These are phyloP conservation scores for Orthosia gothica DNA, from an alignment of 2,888 invertebrate genomes.

Conservation along the genomic window DNA sequence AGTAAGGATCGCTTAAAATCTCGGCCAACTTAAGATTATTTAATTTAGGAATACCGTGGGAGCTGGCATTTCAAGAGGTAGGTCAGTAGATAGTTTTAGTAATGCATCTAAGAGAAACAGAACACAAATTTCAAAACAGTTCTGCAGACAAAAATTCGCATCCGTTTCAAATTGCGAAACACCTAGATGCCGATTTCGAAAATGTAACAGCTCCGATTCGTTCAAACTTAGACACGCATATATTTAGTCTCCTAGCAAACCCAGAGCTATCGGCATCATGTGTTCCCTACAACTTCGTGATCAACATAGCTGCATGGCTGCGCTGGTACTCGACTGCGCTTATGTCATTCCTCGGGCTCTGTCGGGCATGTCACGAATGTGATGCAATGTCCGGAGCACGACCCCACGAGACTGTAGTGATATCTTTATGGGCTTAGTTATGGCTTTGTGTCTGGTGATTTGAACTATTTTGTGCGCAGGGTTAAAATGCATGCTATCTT, in stretches of 20 bases:
- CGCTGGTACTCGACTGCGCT: slow-evolving; percentile 35
- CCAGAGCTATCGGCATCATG: slow-evolving; percentile 10
- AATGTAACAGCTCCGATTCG: not conserved
- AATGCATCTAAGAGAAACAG: not conserved
- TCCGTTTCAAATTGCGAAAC: not conserved
- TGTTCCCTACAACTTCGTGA: slow-evolving; percentile 49
- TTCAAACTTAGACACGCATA: slow-evolving; percentile 3
- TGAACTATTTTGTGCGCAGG: too few species aligned
- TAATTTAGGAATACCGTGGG: too few species aligned
- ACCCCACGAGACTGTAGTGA: slow-evolving; percentile 31
- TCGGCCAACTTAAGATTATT: not conserved
- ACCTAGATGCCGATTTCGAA: not conserved
- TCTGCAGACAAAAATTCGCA: not conserved
- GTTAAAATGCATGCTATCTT: too few species aligned
- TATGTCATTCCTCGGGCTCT: slow-evolving; percentile 58
- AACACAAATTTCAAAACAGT: not conserved
- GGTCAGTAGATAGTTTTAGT: too few species aligned
- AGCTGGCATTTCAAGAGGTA: too few species aligned
- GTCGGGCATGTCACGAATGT: slow-evolving; percentile 60
- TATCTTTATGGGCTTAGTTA: slow-evolving; percentile 29
- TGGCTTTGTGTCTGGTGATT: slow-evolving; percentile 1
- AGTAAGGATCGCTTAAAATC: not conserved
- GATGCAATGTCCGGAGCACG: slow-evolving; percentile 61
- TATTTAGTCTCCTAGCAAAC: not conserved
- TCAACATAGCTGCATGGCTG: slow-evolving; percentile 56